A percentile compares a stretch with the other conserved stretches of the same genome.
Evolutionary conservation across 2,113 vertebrate species (phyloP).

Genomic region (Morphnarchus princeps): DNA sequence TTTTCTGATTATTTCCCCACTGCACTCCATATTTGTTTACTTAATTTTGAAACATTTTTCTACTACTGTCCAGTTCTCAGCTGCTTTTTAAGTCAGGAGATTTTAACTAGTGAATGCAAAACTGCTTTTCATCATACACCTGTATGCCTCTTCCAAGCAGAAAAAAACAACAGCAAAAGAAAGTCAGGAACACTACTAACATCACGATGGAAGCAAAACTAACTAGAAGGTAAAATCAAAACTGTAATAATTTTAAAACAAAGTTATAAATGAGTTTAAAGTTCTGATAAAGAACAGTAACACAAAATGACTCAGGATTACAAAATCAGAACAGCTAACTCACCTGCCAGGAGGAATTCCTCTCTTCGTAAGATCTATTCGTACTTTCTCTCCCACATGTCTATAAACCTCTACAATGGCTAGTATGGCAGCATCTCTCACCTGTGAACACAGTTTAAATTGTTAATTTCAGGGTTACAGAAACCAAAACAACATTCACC

Average conservation of each 20-base stretch:
- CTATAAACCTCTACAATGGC: conserved; percentile 90
- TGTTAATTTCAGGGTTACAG: neutral
- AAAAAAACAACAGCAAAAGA: neutral
- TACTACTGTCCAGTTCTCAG: neutral
- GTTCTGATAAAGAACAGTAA: neutral
- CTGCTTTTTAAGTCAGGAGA: neutral
- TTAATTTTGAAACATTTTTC: neutral
- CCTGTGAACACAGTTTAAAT: conserved; percentile 69
- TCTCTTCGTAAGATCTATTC: conserved; percentile 84
- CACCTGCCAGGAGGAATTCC: conserved; percentile 88
- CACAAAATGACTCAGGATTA: neutral
- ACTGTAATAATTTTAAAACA: neutral
- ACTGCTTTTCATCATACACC: neutral
- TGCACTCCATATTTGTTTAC: neutral
- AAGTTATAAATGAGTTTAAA: neutral
- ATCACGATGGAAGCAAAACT: neutral
- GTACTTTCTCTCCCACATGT: conserved; percentile 88
- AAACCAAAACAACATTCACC: neutral
- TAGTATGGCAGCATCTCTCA: conserved; percentile 86
- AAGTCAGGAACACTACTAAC: neutral
- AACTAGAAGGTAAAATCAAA: neutral
- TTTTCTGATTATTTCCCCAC: neutral
- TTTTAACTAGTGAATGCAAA: neutral
- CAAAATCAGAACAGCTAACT: conserved; percentile 38
- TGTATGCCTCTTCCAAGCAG: neutral